Evolutionary conservation across 1,140 invertebrate species (phyloP), one percentile per base, ranked within the genome.

Genomic region (Berghia stephanieae): DNA sequence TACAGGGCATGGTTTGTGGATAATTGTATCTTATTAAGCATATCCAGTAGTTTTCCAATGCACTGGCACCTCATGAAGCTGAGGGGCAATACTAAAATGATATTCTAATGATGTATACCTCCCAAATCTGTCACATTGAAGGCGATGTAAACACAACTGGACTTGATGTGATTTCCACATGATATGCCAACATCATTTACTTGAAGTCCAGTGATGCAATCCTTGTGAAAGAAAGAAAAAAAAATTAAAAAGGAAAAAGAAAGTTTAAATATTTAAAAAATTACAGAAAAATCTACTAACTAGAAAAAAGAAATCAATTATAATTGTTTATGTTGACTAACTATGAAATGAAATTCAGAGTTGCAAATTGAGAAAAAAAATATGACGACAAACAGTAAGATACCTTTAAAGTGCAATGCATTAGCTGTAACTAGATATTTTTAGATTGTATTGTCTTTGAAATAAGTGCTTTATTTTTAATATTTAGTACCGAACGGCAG

Each of bases 111-210:
- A 21, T 34, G 72, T 81, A 79, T 83, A 90, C 90, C 88, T 79
- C 85, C 81, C 60, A 83, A 82, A 69, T 97, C 95, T 88, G n/a
- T n/a, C n/a, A 95, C 94, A 90, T 97, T 97, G 85, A 97, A 98
- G 68, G 95, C 96, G 93, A 97, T 96, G 87, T 96, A 96, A 5
- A 94, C 93, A 55, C 94, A 95, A 3, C 96, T 97, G 42, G 96
- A 94, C 85, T 95, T 93, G 85, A 98, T 96, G 87, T 96, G 96
- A 88, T 97, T 97, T 70, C 96, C 96, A 92, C 95, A 96, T 31
- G 95, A 96, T 85, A 96, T 94, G 89, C 96, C 79, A n/a, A 87
- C 95, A 34, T 95, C 95, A 3, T 95, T 95, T 67, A 97, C 94
- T 84, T 93, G 94, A 76, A 98, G 93, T 86, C 97, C 96, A 80